Evolutionary conservation across 2,888 invertebrate genomes (phyloP), one percentile per base, ranked within the genome.

Genomic region (Oxytorus armatus): DNA sequence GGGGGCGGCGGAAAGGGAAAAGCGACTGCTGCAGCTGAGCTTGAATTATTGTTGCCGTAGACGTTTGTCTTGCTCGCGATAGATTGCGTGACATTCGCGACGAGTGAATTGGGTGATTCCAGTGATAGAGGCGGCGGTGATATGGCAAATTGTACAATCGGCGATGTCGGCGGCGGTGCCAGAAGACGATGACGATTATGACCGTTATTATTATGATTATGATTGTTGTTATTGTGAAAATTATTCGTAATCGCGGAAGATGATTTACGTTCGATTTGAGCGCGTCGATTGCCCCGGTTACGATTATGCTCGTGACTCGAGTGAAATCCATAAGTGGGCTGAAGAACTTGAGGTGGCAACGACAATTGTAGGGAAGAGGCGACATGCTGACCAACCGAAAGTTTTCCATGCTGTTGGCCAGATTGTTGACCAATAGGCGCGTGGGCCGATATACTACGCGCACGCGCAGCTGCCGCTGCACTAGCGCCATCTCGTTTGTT

Each of bases 101-200:
- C 86, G 92, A 92, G 80, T 91, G 92, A 87, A 92, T 93, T 80
- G 92, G 93, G 86, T 92, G 94, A 89, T 89, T 92, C 89, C 93
- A 93, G 82, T 93, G 95, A 93, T 92, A 94, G 90, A 93, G 94
- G 92, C 92, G 94, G 93, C 92, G 94, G 91, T 92, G 94, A 93
- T 92, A 94, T 87, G 83, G 89, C 83, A 78, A 85, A 85, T 70
- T 84, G 86, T 68, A 84, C 49, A 82, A 88, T 89, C 63, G 90
- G 90, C 78, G 90, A 90, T 74, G 87, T 86, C 55, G 93, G 92
- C 93, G 93, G 92, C 92, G 92, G 86, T 93, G 93, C 85, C 88
- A 90, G 77, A 87, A 90, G 76, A 89, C 89, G 93, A 88, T 76
- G 79, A 33, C 70, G 77, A 42, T 76, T 75, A 55, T 81, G 72